Evolutionary conservation across 2,888 invertebrate genomes (phyloP).

Genomic region (Melanophora roralis): DNA sequence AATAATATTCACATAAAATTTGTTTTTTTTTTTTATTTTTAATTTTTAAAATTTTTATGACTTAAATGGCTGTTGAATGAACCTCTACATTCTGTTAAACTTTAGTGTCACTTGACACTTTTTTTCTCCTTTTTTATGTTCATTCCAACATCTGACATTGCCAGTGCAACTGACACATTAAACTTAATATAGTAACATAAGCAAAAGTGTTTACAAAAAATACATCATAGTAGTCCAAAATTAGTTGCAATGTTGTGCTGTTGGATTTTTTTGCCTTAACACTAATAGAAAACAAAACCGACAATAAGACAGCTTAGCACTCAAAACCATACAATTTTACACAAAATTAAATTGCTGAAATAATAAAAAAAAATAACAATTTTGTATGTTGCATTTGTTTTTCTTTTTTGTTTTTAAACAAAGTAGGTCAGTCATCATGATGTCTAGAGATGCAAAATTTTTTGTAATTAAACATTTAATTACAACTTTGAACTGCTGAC

Average conservation of each 20-base stretch:
- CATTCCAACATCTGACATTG: slow-evolving; percentile 34
- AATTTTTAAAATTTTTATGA: not conserved
- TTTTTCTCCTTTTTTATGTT: slow-evolving; percentile 21
- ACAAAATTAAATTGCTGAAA: slow-evolving; percentile 39
- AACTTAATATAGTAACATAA: slow-evolving; percentile 35
- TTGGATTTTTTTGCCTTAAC: slow-evolving; percentile 32
- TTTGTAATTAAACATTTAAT: slow-evolving; percentile 25
- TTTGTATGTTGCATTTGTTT: slow-evolving; percentile 1
- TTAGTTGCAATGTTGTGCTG: slow-evolving; percentile 10
- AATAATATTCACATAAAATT: too few relatives aligned
- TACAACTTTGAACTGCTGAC: slow-evolving; percentile 37
- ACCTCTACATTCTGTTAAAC: slow-evolving; percentile 13
- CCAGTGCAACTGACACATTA: slow-evolving; percentile 45
- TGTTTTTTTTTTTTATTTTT: not conserved
- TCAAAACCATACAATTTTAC: slow-evolving; percentile 2
- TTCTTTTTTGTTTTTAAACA: too few relatives aligned
- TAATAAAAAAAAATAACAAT: not conserved
- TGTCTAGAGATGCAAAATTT: slow-evolving; percentile 23
- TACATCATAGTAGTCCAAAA: not conserved
- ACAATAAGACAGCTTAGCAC: not conserved
- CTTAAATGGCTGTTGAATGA: not conserved
- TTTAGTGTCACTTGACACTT: slow-evolving; percentile 48
- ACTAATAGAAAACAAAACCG: not conserved
- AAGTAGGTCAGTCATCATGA: slow-evolving; percentile 32
- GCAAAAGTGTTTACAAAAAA: not conserved